Evolutionary conservation across 1,140 invertebrate genomes (phyloP).

Genomic region (Amphibalanus amphitrite): DNA sequence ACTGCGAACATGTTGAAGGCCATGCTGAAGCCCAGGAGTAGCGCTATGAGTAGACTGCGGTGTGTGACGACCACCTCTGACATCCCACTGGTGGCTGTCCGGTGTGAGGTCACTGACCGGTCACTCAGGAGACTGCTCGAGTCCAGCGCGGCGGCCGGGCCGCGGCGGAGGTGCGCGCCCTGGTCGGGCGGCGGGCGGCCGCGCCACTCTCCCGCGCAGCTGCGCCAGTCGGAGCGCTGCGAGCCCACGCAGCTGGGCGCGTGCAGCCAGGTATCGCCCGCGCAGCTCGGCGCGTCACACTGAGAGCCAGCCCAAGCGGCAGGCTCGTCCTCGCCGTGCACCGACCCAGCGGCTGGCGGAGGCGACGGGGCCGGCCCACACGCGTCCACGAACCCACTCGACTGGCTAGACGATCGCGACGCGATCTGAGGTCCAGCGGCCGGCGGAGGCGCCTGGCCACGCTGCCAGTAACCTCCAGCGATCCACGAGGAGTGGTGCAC

Average conservation of each 20-base stretch:
- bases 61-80: neutral
- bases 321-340: neutral
- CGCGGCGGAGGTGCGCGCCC: too few species aligned
- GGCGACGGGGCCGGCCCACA: neutral
- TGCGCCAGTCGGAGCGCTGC: neutral
- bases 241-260: neutral
- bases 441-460: too few species aligned
- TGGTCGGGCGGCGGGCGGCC: too few species aligned
- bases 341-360: neutral
- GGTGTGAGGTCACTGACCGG: neutral
- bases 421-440: too few species aligned
- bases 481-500: neutral
- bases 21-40: neutral
- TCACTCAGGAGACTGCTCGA: neutral
- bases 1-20: neutral
- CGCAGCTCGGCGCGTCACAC: neutral
- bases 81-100: neutral
- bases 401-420: neutral
- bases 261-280: neutral
- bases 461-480: neutral
- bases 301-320: neutral
- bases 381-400: neutral
- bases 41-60: neutral
- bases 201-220: neutral
- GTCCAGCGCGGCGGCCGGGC: neutral